Conservation (phyloP, 2,888 invertebrate genomes). For the Fabriciana adippe region DNA sequence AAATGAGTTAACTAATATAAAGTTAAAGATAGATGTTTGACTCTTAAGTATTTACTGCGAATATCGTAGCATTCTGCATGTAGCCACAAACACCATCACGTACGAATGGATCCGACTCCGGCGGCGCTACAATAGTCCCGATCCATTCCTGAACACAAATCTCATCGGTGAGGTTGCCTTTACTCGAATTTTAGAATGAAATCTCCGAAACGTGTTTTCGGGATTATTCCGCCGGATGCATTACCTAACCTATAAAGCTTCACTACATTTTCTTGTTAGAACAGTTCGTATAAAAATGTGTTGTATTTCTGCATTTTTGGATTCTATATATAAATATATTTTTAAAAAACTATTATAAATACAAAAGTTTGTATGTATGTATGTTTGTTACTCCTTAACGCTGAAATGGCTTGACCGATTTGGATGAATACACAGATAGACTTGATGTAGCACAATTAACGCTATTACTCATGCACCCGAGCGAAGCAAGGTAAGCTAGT, state of each 20-base stretch:
- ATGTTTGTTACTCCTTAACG: no score
- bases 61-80: slow-evolving; percentile 4
- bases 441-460: no score
- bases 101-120: slow-evolving; percentile 50
- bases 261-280: slow-evolving; percentile 33
- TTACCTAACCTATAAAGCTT: slow-evolving; percentile 25
- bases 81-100: slow-evolving; percentile 34
- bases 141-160: slow-evolving; percentile 72
- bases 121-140: slow-evolving; percentile 64
- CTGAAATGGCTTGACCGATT: no score
- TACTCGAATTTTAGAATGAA: slow-evolving; percentile 56
- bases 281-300: slow-evolving; percentile 16
- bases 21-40: no score
- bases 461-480: no score
- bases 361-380: no score
- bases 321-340: background rate
- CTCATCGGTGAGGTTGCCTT: slow-evolving; percentile 61
- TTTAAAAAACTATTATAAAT: no score
- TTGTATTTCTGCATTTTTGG: background rate
- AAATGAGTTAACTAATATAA: no score
- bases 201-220: slow-evolving; percentile 64
- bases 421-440: no score
- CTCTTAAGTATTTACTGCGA: background rate
- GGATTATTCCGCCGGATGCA: slow-evolving; percentile 54
- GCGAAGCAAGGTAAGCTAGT: no score